A percentile compares a stretch with the other conserved stretches of the same genome.
Conservation (phyloP, 2,113 vertebrate species). For the Furnarius figulus region DNA sequence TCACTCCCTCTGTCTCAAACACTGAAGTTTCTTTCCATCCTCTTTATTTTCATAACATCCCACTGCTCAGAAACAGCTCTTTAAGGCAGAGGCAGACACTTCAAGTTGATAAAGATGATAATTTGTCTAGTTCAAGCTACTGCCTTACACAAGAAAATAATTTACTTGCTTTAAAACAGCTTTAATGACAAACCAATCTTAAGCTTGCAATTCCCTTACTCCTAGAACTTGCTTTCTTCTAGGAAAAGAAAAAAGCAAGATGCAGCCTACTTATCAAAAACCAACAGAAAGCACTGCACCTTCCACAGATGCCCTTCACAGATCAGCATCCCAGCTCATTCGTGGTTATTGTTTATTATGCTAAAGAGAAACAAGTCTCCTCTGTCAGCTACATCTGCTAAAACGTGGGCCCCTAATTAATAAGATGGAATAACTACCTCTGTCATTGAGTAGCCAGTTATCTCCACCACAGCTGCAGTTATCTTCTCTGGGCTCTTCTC, state of each 20-base stretch:
- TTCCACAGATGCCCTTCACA: neutral
- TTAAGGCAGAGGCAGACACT: neutral
- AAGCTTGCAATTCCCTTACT: neutral
- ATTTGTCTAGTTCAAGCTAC: neutral
- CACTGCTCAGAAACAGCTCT: neutral
- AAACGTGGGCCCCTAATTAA: neutral
- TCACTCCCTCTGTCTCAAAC: neutral
- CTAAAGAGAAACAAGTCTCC: neutral
- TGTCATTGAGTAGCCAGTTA: slow-evolving; percentile 91
- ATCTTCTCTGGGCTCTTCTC: slow-evolving; percentile 93
- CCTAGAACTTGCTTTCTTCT: neutral
- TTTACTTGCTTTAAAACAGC: neutral
- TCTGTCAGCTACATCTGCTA: neutral
- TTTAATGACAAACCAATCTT: neutral
- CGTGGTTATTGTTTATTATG: neutral
- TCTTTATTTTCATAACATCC: neutral
- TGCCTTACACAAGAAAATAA: neutral
- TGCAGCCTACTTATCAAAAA: neutral
- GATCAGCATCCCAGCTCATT: neutral
- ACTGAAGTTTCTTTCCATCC: neutral
- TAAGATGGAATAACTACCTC: slow-evolving; percentile 78
- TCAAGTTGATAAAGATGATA: neutral
- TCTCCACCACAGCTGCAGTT: slow-evolving; percentile 92
- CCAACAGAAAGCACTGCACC: neutral
- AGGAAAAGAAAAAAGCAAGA: neutral